These are phyloP conservation scores for Apogon hyalosoma DNA, from an alignment of 2,797 vertebrate species.

Conservation along the genomic window DNA sequence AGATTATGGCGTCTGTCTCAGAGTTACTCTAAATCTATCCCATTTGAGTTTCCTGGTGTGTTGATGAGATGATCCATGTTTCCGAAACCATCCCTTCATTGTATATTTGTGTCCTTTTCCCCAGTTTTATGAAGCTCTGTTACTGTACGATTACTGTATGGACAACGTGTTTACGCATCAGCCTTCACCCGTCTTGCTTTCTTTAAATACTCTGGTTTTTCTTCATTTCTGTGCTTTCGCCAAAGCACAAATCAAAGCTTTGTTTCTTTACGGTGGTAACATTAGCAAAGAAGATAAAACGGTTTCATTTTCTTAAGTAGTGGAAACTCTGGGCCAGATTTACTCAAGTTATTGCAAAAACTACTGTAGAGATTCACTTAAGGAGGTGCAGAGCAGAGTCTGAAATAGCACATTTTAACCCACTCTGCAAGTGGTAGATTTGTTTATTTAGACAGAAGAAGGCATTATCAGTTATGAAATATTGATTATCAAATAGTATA, in stretches of 20 bases:
- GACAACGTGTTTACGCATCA: constrained; percentile 59
- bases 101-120: constrained; percentile 59
- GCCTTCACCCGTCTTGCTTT: constrained; percentile 22
- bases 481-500: no score
- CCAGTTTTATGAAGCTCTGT: constrained; percentile 78
- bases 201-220: constrained; percentile 4
- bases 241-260: not conserved
- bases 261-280: constrained; percentile 7
- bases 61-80: constrained; percentile 45
- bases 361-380: no score
- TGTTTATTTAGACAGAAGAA: no score
- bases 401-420: no score
- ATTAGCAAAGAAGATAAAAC: constrained; percentile 1
- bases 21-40: not conserved
- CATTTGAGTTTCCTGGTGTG: not conserved
- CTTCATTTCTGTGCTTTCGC: constrained; percentile 3
- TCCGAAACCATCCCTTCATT: constrained; percentile 40
- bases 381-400: no score
- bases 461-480: no score
- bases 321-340: no score
- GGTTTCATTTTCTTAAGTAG: not conserved
- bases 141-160: constrained; percentile 73
- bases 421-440: no score
- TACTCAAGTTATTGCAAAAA: no score
- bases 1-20: no score